phyloP scores from a whole-genome alignment of 2,888 invertebrate genomes.

The Blera fallax region DNA sequence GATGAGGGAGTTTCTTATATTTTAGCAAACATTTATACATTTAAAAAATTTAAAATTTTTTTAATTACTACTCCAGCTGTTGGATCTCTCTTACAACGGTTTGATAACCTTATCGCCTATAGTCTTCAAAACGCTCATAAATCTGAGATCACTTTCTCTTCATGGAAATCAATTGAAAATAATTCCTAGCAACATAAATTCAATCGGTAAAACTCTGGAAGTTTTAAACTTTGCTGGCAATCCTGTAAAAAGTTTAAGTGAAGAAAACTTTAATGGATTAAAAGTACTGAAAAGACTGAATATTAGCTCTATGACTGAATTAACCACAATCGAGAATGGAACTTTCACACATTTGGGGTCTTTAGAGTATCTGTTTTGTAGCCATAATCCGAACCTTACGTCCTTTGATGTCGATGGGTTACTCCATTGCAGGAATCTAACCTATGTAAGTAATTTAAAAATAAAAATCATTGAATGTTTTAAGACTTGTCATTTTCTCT shows the following conservation, averaged over 20 bases:
- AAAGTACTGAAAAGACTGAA: constrained; percentile 84
- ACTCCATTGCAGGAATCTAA: constrained; percentile 76
- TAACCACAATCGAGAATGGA: constrained; percentile 84
- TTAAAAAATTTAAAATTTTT: background rate
- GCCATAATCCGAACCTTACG: constrained; percentile 83
- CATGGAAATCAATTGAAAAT: constrained; percentile 84
- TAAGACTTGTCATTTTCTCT: constrained; percentile 35
- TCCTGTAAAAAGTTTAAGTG: constrained; percentile 84
- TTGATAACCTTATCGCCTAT: constrained; percentile 84
- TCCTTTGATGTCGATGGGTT: constrained; percentile 84
- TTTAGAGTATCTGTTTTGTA: constrained; percentile 81
- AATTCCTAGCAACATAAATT: constrained; percentile 84
- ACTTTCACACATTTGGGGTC: constrained; percentile 83
- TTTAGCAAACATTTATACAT: too few relatives aligned
- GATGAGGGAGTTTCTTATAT: too few relatives aligned
- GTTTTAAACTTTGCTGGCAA: constrained; percentile 85
- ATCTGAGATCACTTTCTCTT: constrained; percentile 84
- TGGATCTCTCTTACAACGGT: constrained; percentile 85
- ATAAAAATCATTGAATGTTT: background rate
- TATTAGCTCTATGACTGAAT: constrained; percentile 84
- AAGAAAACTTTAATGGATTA: constrained; percentile 85
- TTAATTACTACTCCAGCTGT: constrained; percentile 79
- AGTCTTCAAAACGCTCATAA: constrained; percentile 83
- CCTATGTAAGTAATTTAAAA: constrained; percentile 74
- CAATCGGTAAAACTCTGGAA: constrained; percentile 83